phyloP scores from a whole-genome alignment of 2,888 invertebrate genomes.

The Lepetodrilus schrolli region DNA sequence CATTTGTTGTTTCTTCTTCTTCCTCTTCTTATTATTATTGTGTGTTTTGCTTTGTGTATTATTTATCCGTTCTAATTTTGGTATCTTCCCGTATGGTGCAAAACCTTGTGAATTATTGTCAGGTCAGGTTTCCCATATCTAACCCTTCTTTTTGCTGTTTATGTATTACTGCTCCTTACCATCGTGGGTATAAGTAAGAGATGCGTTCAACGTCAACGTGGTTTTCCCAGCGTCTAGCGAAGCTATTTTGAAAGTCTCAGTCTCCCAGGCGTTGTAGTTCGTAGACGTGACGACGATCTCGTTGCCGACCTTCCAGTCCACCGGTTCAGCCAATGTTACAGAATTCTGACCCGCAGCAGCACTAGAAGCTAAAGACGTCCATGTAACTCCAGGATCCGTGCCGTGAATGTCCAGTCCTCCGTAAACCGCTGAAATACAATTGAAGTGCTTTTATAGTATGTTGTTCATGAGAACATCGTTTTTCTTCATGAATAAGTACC shows the following conservation, averaged over 20 bases:
- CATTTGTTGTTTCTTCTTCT: too few relatives aligned
- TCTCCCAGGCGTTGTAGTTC: conserved; percentile 55
- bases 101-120: too few relatives aligned
- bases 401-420: conserved; percentile 69
- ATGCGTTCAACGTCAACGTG: conserved; percentile 48
- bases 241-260: conserved; percentile 56
- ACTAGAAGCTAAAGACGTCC: conserved; percentile 55
- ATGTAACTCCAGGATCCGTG: conserved; percentile 46
- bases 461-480: too few relatives aligned
- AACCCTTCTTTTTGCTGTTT: too few relatives aligned
- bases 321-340: conserved; percentile 49
- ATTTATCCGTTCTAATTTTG: too few relatives aligned
- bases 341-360: conserved; percentile 47
- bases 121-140: too few relatives aligned
- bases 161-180: too few relatives aligned
- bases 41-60: too few relatives aligned
- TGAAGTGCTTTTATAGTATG: too few relatives aligned
- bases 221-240: conserved; percentile 41
- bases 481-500: too few relatives aligned
- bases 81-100: too few relatives aligned
- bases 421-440: conserved; percentile 48
- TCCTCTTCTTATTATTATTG: too few relatives aligned
- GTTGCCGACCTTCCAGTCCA: conserved; percentile 59
- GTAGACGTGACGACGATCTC: conserved; percentile 63
- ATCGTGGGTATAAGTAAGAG: conserved; percentile 56